Conservation (phyloP, 2,888 invertebrate species). For the Coelinius sp. region DNA sequence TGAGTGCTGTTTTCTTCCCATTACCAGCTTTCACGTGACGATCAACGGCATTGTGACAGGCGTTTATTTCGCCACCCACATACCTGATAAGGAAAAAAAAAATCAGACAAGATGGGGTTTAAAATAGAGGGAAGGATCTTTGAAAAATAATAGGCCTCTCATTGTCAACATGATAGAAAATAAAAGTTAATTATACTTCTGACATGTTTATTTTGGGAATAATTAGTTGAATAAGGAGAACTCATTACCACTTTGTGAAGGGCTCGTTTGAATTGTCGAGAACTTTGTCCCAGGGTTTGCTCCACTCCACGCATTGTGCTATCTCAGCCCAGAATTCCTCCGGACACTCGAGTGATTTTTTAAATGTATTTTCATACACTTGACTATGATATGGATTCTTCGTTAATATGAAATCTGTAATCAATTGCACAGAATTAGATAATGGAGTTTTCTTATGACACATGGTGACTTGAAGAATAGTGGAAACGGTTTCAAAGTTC, state of each 20-base stretch:
- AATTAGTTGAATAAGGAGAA: background rate
- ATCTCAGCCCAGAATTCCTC: conserved; percentile 90
- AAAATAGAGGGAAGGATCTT: background rate
- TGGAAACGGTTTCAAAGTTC: too few species aligned
- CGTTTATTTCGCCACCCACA: conserved; percentile 91
- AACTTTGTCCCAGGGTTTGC: conserved; percentile 86
- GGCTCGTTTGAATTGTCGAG: conserved; percentile 87
- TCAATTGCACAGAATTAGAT: background rate
- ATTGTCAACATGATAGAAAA: background rate
- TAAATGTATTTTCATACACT: conserved; percentile 77
- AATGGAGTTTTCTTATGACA: background rate
- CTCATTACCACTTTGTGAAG: conserved; percentile 87
- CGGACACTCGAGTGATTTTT: conserved; percentile 81
- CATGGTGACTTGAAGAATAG: too few species aligned
- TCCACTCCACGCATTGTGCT: conserved; percentile 84
- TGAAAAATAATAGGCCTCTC: background rate
- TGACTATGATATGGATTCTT: conserved; percentile 59
- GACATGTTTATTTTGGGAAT: background rate
- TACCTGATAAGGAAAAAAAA: conserved; percentile 77
- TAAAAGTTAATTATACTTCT: conserved; percentile 15
- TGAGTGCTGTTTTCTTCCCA: conserved; percentile 85
- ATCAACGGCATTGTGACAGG: conserved; percentile 94
- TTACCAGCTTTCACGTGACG: conserved; percentile 86
- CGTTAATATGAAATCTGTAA: conserved; percentile 61
- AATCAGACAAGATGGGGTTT: background rate